phyloP scores from a whole-genome alignment of 2,888 invertebrate genomes.

The Mesorhabditis belari region DNA sequence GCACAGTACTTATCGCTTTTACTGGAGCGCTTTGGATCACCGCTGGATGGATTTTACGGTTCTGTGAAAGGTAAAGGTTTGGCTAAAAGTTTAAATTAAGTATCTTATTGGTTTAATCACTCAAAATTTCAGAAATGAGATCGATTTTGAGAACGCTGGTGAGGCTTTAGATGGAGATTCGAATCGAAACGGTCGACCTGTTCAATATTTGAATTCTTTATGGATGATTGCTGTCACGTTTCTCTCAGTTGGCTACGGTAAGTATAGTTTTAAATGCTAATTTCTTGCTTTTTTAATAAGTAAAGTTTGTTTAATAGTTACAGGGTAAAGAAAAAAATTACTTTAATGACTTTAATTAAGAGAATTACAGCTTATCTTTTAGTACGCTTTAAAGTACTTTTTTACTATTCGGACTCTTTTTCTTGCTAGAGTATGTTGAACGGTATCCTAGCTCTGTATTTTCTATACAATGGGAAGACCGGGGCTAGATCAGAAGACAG shows the following conservation, averaged over 20 bases:
- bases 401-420: too few relatives aligned
- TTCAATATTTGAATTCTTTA: conserved; percentile 74
- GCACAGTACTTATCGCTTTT: conserved; percentile 93
- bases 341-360: too few relatives aligned
- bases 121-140: background rate
- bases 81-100: background rate
- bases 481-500: too few relatives aligned
- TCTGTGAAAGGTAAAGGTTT: conserved; percentile 90
- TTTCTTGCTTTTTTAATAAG: conserved; percentile 3
- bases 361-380: too few relatives aligned
- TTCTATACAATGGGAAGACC: too few relatives aligned
- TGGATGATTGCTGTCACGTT: conserved; percentile 99
- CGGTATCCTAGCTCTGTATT: too few relatives aligned
- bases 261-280: background rate
- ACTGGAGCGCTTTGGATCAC: conserved; percentile 99
- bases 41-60: conserved; percentile 94
- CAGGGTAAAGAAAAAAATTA: too few relatives aligned
- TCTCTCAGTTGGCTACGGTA: conserved; percentile 97
- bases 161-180: background rate
- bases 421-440: too few relatives aligned
- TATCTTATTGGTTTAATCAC: background rate
- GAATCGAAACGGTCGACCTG: background rate
- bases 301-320: too few relatives aligned
- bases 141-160: background rate
- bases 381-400: too few relatives aligned